Evolutionary conservation across 2,113 vertebrate genomes (phyloP), one percentile per base, ranked within the genome.

Genomic region (Phalacrocorax carbo): DNA sequence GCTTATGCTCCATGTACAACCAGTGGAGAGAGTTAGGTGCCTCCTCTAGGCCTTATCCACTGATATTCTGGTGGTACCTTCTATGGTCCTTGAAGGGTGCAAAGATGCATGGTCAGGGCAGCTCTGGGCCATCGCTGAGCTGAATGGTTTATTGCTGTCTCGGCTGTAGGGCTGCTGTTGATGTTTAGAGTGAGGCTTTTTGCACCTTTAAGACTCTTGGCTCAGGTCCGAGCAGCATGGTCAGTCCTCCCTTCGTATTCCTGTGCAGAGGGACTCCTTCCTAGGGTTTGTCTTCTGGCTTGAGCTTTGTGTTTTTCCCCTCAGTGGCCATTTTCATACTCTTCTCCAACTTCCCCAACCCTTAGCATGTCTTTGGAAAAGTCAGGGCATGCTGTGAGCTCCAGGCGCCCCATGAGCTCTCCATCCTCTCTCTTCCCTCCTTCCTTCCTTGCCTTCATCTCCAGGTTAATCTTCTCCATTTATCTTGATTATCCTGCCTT

Each of bases 401-500:
- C 23, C 42, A 62, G 52, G 84, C 5, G 5, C 57, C 52, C 91
- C 34, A 17, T 57, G 44, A 89, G 73, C 29, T 62, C 32, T 51
- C 61, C 19, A 15, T 82, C 11, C 19, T 91, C 88, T 54, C 76
- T 84, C 57, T 84, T 92, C 52, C 40, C 46, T 71, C 38, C 44
- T 40, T 76, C 46, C 22, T 60, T 78, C 46, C 60, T 95, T 73
- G 48, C 58, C 34, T 46, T 94, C 70, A 73, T 93, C 58, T 93
- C 57, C 84, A 73, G 75, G 81, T 93, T 94, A 97, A 94, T 95
- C 82, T 92, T 92, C 51, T 88, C 82, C 86, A 78, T 93, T 94
- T 94, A 62, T 95, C 93, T 93, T 94, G 84, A 94, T 95, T 95
- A 90, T 92, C 66, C 82, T 93, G 78, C 61, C 90, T 93, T 88